Evolutionary conservation across 2,888 invertebrate genomes (phyloP), one percentile per base, ranked within the genome.

Genomic region (Chrysolina oricalcia): DNA sequence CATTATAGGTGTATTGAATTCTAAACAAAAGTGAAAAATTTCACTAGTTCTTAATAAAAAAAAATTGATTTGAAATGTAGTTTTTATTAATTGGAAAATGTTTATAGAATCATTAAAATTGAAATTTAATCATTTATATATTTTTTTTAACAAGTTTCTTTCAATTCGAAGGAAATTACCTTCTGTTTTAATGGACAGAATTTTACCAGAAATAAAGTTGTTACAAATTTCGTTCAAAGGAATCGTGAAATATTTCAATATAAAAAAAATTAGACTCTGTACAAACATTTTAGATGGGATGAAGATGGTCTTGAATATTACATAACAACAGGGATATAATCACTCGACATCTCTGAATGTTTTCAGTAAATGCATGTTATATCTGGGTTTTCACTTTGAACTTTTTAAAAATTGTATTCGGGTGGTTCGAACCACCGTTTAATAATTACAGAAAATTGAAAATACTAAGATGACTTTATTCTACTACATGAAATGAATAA

Each of bases 291-390:
- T 53, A 11, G 21, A 21, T 10, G 53, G 21, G 59, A 35, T 59
- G 15, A n/a, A n/a, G 23, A n/a, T 35, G 9, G 27, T 59, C n/a
- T 27, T 27, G 59, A 59, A 59, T 59, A 59, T 27, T 59, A 35
- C 6, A 27, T 9, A 59, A 35, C 59, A 59, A 23, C n/a, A n/a
- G 35, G 15, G n/a, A 59, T 6, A 35, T 35, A 53, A 56, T 70
- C 41, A 53, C 46, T 70, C 21, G 59, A 59, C 59, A 59, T 35
- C 59, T 59, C n/a, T 59, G 59, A 35, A 59, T 59, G 35, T 27
- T 59, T 59, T 59, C 59, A 50, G 50, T 50, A 40, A 35, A 67
- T 67, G 35, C n/a, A n/a, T n/a, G n/a, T n/a, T n/a, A n/a, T n/a
- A n/a, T n/a, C n/a, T n/a, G n/a, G n/a, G n/a, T n/a, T n/a, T n/a